Base-by-base conservation (phyloP, 2,888 invertebrate genomes). In the Lobophora halterata region DNA sequence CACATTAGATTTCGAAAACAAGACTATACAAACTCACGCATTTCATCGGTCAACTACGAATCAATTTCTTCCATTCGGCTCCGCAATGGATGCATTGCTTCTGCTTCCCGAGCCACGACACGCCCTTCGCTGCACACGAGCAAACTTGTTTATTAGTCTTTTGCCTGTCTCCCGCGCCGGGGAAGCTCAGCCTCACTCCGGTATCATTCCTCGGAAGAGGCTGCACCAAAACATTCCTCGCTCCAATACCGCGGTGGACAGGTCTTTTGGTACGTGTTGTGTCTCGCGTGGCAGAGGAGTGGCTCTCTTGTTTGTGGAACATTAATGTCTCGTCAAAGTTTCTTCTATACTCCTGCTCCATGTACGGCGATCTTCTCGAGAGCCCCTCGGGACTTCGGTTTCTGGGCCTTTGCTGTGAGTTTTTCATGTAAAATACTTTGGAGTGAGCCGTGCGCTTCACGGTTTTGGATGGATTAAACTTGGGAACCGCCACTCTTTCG, bases 301-400 rank as follows among this genome's bases (percentile, higher is more conserved):
- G 48, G 11, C 34, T 51, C 9, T 42, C 44, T 16, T 45, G 49
- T n/a, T 52, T 54, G 5, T 67, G 61, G 44, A 69, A 76, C 49
- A 64, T 61, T 2, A 75, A 45, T 11, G 58, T 61, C 41, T 80
- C 79, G 41, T 73, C 61, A 72, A 79, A 79, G 13, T 67, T 54
- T n/a, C 72, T 61, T 20, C 73, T 61, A 38, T 75, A 64, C 45
- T 80, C 78, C 45, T 80, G 80, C 44, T 80, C 79, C 68, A 75
- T 68, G 28, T 76, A 73, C 0, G 77, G 74, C 1, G 56, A 37
- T 19, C 51, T 57, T 14, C 46, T 52, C 2, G 27, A 3, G 5
- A 18, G 3, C 3, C 16, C 5, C 23, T 47, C 54, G 6, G 61
- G 57, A 13, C 59, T 60, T 9, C 36, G 52, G 1, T 56, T 61